Evolutionary conservation across 2,888 invertebrate genomes (phyloP), one percentile per base, ranked within the genome.

Genomic region (Tenthredo notha): DNA sequence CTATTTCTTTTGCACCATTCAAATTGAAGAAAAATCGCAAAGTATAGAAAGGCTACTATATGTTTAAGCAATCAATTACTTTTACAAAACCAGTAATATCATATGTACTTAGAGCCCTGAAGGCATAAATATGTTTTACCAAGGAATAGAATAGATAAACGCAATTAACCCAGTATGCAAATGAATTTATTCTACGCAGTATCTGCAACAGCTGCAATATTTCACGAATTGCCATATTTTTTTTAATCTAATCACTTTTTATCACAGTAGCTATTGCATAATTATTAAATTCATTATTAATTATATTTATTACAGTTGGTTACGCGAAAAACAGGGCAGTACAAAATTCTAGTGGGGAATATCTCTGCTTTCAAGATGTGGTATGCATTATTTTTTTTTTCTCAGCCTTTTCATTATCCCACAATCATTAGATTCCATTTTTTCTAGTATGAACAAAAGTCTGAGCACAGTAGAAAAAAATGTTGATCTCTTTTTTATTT

Each of bases 281-380:
- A 29, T 40, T 43, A n/a, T 21, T 72, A n/a, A 25, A 9, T 74
- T 21, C 10, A 10, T 12, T 74, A 40, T 43, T 21, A 10, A n/a
- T 10, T 74, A 4, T 7, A 37, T 40, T n/a, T 7, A 29, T 78
- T 80, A 15, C 94, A 94, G 97, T 97, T 88, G 97, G 97, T 43
- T 96, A 94, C 92, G 96, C 97, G 5, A 96, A 97, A 93, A 97
- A 97, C 93, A 93, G 92, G 89, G 96, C 97, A 29, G 94, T 97
- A 47, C 93, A 93, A 83, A 94, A 95, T 84, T 96, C 96, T 87
- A 93, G 89, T 67, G 97, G 97, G 1, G 90, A 94, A 84, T 97
- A 94, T 93, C 94, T 98, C 29, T 98, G 97, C 91, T 98, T 98
- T 93, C 96, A 97, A 93, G 97, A 98, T 94, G 95, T 97, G 88